These are phyloP conservation scores for Gonocerus acuteangulatus DNA, from an alignment of 2,888 invertebrate species.

Conservation along the genomic window DNA sequence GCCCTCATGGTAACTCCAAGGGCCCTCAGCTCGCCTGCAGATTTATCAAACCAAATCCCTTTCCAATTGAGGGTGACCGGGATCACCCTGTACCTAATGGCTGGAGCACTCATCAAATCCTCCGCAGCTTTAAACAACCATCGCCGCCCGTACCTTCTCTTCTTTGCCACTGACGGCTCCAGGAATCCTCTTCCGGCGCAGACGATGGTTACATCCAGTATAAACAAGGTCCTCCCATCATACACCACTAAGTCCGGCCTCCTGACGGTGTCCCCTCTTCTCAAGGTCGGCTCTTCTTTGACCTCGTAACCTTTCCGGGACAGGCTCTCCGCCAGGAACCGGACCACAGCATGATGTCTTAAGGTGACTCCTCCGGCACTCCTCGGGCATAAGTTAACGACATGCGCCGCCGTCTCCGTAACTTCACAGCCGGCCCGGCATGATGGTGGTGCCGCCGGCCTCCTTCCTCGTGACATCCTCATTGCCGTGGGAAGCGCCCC, in stretches of 20 bases:
- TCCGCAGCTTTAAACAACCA: background rate
- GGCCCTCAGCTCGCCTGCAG: background rate
- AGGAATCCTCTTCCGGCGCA: background rate
- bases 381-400: constrained; percentile 41
- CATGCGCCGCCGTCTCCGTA: too few species aligned
- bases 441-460: background rate
- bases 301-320: background rate
- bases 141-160: background rate
- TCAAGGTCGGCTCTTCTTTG: background rate
- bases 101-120: background rate
- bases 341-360: constrained; percentile 38
- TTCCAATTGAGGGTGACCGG: constrained; percentile 2
- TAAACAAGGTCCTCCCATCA: background rate
- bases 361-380: constrained; percentile 42
- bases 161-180: background rate
- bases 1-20: constrained; percentile 33
- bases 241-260: background rate
- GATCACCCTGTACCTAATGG: background rate
- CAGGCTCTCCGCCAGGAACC: background rate
- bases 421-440: constrained; percentile 41
- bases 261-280: background rate
- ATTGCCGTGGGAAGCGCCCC: constrained; percentile 40
- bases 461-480: constrained; percentile 38
- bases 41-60: constrained; percentile 8
- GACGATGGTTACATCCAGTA: constrained; percentile 21